phyloP scores from a whole-genome alignment of 2,888 invertebrate species.

The Noctuana brunneofusca region DNA sequence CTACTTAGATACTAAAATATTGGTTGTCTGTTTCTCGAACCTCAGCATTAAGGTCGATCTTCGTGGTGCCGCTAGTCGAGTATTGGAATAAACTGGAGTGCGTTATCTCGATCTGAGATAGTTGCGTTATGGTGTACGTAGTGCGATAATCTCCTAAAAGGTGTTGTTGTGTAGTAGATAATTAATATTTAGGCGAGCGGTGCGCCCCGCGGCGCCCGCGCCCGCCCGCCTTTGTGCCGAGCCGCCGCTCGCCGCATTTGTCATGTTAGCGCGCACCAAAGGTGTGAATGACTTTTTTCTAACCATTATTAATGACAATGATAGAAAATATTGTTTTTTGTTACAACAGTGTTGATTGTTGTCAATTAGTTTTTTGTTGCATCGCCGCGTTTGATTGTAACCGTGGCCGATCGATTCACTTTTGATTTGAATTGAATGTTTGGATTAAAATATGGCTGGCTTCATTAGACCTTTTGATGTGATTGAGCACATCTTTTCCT shows the following conservation, averaged over 20 bases:
- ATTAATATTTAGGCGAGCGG: constrained; percentile 77
- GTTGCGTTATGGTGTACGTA: constrained; percentile 65
- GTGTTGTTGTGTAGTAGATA: constrained; percentile 78
- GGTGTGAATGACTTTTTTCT: constrained; percentile 81
- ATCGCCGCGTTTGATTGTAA: constrained; percentile 65
- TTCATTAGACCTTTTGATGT: constrained; percentile 66
- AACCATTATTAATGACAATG: constrained; percentile 80
- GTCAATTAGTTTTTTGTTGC: constrained; percentile 80
- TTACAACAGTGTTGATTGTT: constrained; percentile 77
- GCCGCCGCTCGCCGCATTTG: constrained; percentile 73
- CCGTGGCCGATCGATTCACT: constrained; percentile 73
- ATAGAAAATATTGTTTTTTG: constrained; percentile 81
- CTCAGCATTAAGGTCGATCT: too few relatives aligned
- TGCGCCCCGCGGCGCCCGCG: constrained; percentile 74
- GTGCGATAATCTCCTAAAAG: constrained; percentile 80
- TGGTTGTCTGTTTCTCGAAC: too few relatives aligned
- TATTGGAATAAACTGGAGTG: constrained; percentile 21
- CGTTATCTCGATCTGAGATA: constrained; percentile 70
- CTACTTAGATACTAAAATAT: not conserved
- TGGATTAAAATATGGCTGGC: constrained; percentile 74
- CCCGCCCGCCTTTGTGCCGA: constrained; percentile 62
- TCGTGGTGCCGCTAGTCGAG: not conserved
- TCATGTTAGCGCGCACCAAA: constrained; percentile 80
- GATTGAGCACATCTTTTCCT: constrained; percentile 48
- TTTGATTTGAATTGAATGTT: constrained; percentile 74